These are phyloP conservation scores for Orbicella faveolata DNA, from an alignment of 64 coral and sea anemone species.

Conservation along the genomic window DNA sequence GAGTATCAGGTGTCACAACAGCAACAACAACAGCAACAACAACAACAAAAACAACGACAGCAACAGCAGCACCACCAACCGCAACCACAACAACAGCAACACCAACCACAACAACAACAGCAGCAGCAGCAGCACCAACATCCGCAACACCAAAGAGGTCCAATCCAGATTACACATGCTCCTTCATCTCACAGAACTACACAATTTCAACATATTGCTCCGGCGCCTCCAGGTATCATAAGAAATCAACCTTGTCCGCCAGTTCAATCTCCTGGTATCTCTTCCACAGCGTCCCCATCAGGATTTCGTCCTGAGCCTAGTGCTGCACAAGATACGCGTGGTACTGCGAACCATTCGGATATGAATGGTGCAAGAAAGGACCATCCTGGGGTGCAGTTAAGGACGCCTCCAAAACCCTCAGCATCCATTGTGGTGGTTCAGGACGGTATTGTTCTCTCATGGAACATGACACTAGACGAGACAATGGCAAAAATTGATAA, in stretches of 20 bases:
- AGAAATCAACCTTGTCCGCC: background rate
- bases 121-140: too few species aligned
- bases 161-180: background rate
- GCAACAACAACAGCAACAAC: background rate
- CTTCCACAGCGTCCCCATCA: background rate
- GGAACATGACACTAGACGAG: conserved; percentile 79
- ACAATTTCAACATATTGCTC: background rate
- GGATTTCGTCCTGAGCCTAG: background rate
- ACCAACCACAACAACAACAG: too few species aligned
- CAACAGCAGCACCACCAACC: too few species aligned
- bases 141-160: background rate
- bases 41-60: too few species aligned
- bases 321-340: background rate
- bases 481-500: conserved; percentile 46
- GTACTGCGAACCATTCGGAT: background rate
- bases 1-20: conserved; percentile 16
- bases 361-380: background rate
- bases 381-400: background rate
- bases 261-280: conserved; percentile 30
- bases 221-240: background rate
- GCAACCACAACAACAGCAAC: too few species aligned
- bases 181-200: background rate
- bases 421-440: conserved; percentile 77
- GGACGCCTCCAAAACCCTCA: conserved; percentile 57
- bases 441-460: conserved; percentile 89